Base-by-base conservation (phyloP, 2,113 vertebrate genomes). In the Onychorhynchus coronatus region DNA sequence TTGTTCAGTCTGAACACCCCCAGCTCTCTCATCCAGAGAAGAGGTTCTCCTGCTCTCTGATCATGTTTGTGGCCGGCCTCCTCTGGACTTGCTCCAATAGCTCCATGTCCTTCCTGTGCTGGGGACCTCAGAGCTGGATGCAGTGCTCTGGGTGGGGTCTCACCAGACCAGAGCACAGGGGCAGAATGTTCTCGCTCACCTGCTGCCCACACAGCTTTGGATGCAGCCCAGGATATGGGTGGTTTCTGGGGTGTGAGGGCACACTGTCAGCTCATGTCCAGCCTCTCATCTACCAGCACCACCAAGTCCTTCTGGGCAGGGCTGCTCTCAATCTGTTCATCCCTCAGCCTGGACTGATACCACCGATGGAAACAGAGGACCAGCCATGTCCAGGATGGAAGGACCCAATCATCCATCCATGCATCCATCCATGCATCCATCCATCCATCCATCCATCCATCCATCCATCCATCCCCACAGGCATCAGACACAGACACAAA, bases 181-280 rank as follows among this genome's bases (percentile, higher is more conserved):
- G 19, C 23, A 89, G 46, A 68, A n/a, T 2, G 0, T 1, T 9
- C 39, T 22, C 62, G 20, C 24, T 47, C n/a, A 31, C 8, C 62
- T 55, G 39, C 62, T 83, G n/a, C 78, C 39, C 55, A 22, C 11
- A 14, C 24, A 9, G 20, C 46, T 75, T 4, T 39, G 70, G 33
- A 39, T 41, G 24, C 35, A 53, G 3, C 12, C 11, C 55, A 41
- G n/a, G 20, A 17, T 39, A 53, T 1, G 0, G 2, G 25, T 30
- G 44, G 70, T 61, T 68, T 61, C 8, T 47, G 70, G 27, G 46
- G 12, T 74, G 61, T 39, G 50, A 14, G 37, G 15, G 19, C 61
- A 52, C 28, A 2, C 5, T 33, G 27, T 14, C 41, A 19, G 70
- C 39, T 35, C 53, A 10, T 5, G 30, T 46, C 62, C 70, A 53